phyloP scores from a whole-genome alignment of 2,797 vertebrate genomes.

The Tachyglossus aculeatus region DNA sequence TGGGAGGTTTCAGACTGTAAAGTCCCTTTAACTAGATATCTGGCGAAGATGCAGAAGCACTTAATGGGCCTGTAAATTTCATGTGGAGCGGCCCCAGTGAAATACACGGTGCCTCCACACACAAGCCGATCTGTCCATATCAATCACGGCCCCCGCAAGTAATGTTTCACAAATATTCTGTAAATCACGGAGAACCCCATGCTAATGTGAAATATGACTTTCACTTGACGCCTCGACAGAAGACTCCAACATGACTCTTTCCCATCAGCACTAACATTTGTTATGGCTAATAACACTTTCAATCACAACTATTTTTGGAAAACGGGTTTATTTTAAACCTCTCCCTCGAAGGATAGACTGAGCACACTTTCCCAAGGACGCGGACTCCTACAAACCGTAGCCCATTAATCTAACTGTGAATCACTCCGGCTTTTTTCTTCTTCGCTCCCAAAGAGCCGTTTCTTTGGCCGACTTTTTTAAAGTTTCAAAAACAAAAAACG shows the following conservation, averaged over 20 bases:
- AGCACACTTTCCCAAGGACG: constrained; percentile 74
- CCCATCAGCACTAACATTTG: constrained; percentile 78
- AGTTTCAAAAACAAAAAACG: not conserved
- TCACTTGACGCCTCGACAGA: constrained; percentile 77
- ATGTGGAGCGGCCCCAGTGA: constrained; percentile 65
- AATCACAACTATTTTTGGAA: constrained; percentile 80
- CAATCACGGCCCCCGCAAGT: constrained; percentile 68
- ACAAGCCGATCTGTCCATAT: constrained; percentile 70
- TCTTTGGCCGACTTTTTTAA: constrained; percentile 42
- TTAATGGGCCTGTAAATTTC: constrained; percentile 79
- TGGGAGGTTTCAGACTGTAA: constrained; percentile 77
- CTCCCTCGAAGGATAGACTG: constrained; percentile 58
- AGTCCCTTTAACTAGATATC: constrained; percentile 80
- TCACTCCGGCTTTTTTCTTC: constrained; percentile 53
- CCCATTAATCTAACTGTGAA: constrained; percentile 65
- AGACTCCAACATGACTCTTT: constrained; percentile 70
- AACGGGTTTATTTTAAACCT: constrained; percentile 78
- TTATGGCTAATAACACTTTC: constrained; percentile 83
- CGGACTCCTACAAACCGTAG: constrained; percentile 72
- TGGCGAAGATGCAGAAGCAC: constrained; percentile 69
- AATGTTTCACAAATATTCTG: constrained; percentile 81
- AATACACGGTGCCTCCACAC: constrained; percentile 67
- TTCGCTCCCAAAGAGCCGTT: constrained; percentile 32
- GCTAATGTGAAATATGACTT: constrained; percentile 80
- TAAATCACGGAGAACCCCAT: constrained; percentile 76